phyloP scores from a whole-genome alignment of 2,113 vertebrate genomes.

The Pantherophis guttatus region DNA sequence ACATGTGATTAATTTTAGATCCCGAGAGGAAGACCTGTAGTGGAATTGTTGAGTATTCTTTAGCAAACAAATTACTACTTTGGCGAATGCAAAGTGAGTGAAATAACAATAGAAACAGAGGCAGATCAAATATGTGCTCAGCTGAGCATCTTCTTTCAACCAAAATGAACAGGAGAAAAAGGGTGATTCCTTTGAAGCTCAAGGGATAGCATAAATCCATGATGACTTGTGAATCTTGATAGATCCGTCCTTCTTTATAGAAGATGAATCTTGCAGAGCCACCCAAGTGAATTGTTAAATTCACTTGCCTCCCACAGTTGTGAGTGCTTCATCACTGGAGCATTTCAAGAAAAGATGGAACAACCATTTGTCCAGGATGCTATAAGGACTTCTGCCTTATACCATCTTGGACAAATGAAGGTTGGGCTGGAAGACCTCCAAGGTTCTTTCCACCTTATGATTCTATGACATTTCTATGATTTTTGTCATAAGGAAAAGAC shows the following conservation, averaged over 20 bases:
- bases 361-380: not conserved
- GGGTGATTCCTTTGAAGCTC: not conserved
- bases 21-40: not conserved
- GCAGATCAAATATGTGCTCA: not conserved
- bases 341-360: not conserved
- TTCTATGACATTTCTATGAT: not conserved
- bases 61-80: not conserved
- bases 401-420: not conserved
- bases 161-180: not conserved
- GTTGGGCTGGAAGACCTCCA: not conserved
- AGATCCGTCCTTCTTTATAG: not conserved
- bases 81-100: not conserved
- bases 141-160: not conserved
- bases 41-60: not conserved
- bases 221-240: not conserved
- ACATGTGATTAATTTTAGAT: not conserved
- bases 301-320: not conserved
- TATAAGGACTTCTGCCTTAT: not conserved
- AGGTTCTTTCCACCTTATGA: not conserved
- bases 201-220: not conserved
- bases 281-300: not conserved
- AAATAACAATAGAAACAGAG: not conserved
- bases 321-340: not conserved
- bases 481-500: not conserved
- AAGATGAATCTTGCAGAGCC: not conserved